These are phyloP conservation scores for Apodemia zela DNA, from an alignment of 2,888 invertebrate species.

Conservation along the genomic window DNA sequence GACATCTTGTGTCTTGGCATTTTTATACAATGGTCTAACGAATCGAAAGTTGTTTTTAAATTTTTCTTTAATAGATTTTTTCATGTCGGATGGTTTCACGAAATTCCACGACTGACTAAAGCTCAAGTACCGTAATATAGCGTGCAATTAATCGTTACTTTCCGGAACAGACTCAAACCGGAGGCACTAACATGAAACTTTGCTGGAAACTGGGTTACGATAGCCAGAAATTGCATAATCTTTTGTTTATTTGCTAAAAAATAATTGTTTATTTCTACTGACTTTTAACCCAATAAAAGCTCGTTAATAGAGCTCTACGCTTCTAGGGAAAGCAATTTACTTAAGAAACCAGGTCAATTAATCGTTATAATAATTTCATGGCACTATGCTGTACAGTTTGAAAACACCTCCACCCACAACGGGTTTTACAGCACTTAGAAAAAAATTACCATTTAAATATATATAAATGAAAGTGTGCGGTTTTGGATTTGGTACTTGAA, in stretches of 20 bases:
- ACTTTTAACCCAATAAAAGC: background rate
- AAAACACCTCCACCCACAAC: too few relatives aligned
- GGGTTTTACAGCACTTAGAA: too few relatives aligned
- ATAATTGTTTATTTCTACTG: background rate
- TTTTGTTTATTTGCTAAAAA: conserved; percentile 6
- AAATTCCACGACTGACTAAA: conserved; percentile 39
- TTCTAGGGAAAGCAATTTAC: background rate
- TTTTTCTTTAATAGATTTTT: conserved; percentile 41
- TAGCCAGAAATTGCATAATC: conserved; percentile 25
- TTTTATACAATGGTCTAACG: conserved; percentile 63
- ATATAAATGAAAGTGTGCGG: too few relatives aligned
- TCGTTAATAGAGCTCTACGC: background rate
- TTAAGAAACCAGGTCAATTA: background rate
- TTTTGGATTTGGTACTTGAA: too few relatives aligned
- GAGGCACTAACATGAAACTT: conserved; percentile 46
- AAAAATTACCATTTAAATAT: too few relatives aligned
- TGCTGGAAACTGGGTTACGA: conserved; percentile 27
- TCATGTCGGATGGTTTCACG: conserved; percentile 35
- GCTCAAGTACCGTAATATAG: conserved; percentile 40
- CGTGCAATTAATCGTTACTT: conserved; percentile 38
- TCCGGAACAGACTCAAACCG: conserved; percentile 41
- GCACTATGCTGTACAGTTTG: background rate
- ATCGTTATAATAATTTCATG: background rate
- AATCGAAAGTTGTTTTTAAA: conserved; percentile 51
- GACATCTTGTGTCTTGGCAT: conserved; percentile 41